A percentile compares a stretch with the other conserved stretches of the same genome.
Evolutionary conservation across 2,113 vertebrate species (phyloP).

Genomic region (Paraplagusia blochii): DNA sequence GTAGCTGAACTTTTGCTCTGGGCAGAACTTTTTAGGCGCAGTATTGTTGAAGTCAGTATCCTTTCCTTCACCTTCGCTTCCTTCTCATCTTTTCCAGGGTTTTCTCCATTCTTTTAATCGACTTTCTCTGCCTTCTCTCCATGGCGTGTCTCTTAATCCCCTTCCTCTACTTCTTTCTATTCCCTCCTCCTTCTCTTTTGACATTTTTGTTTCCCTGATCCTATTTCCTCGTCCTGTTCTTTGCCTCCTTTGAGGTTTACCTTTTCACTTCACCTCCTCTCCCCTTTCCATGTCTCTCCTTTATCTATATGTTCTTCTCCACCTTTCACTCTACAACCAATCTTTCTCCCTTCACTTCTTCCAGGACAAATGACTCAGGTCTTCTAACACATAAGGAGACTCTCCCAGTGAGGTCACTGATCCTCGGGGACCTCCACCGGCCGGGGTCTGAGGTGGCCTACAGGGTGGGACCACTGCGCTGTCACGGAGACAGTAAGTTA

Average conservation of each 20-base stretch:
- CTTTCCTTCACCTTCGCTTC: background rate
- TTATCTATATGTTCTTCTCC: background rate
- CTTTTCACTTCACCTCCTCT: background rate
- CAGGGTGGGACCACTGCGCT: constrained; percentile 86
- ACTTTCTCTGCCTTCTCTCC: constrained; percentile 20
- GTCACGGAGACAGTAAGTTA: constrained; percentile 91
- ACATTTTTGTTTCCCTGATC: background rate
- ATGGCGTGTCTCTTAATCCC: background rate
- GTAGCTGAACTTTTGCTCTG: constrained; percentile 6
- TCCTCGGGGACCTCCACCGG: constrained; percentile 85
- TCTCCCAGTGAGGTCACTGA: constrained; percentile 85
- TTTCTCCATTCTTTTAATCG: background rate
- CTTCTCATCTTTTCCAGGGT: background rate
- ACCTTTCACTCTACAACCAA: too few relatives aligned
- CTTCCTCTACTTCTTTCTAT: background rate
- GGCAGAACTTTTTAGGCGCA: background rate
- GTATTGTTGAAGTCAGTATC: background rate
- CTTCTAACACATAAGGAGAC: constrained; percentile 90
- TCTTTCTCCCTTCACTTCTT: background rate
- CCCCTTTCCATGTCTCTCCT: background rate
- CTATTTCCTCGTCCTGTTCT: background rate
- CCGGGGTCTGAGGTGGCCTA: constrained; percentile 87
- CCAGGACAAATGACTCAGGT: constrained; percentile 89
- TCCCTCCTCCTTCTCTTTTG: background rate
- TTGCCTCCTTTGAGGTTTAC: background rate